These are phyloP conservation scores for Hestina assimilis DNA, from an alignment of 1,140 invertebrate genomes.

Conservation along the genomic window DNA sequence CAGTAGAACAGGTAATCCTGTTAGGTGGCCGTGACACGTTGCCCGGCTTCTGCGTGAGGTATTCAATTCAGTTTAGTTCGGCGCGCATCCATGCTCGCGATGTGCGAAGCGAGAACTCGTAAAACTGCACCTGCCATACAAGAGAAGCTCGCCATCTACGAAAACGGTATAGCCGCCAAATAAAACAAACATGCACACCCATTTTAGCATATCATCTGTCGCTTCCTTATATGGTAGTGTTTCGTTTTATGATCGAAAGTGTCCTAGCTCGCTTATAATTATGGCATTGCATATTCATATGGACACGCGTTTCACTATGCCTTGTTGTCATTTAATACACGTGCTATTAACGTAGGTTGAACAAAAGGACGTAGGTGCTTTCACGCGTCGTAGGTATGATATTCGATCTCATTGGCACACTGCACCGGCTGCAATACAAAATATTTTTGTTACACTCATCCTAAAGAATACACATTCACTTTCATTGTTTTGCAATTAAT, in stretches of 20 bases:
- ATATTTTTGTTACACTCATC: slow-evolving; percentile 48
- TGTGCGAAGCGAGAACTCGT: slow-evolving; percentile 64
- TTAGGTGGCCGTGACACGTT: slow-evolving; percentile 75
- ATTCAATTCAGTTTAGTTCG: slow-evolving; percentile 52
- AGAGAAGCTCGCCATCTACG: slow-evolving; percentile 71
- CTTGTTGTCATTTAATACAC: slow-evolving; percentile 70
- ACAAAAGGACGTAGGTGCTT: slow-evolving; percentile 66
- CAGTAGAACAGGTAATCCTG: slow-evolving; percentile 75
- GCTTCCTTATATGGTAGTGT: slow-evolving; percentile 27
- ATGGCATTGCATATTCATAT: slow-evolving; percentile 38
- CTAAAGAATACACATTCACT: slow-evolving; percentile 16
- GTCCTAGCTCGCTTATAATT: slow-evolving; percentile 35
- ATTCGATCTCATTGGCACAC: slow-evolving; percentile 59
- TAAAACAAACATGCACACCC: slow-evolving; percentile 28
- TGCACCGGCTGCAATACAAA: slow-evolving; percentile 40
- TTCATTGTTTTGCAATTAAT: slow-evolving; percentile 33
- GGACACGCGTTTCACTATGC: slow-evolving; percentile 56
- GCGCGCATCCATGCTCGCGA: slow-evolving; percentile 56
- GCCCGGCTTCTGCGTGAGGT: slow-evolving; percentile 58
- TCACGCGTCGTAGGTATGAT: slow-evolving; percentile 56
- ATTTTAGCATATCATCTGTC: slow-evolving; percentile 31
- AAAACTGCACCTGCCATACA: slow-evolving; percentile 66
- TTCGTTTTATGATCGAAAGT: slow-evolving; percentile 63
- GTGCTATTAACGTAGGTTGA: slow-evolving; percentile 50
- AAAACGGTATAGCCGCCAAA: slow-evolving; percentile 54